Base-by-base conservation (phyloP, 2,888 invertebrate genomes). In the Nomada lathburiana region DNA sequence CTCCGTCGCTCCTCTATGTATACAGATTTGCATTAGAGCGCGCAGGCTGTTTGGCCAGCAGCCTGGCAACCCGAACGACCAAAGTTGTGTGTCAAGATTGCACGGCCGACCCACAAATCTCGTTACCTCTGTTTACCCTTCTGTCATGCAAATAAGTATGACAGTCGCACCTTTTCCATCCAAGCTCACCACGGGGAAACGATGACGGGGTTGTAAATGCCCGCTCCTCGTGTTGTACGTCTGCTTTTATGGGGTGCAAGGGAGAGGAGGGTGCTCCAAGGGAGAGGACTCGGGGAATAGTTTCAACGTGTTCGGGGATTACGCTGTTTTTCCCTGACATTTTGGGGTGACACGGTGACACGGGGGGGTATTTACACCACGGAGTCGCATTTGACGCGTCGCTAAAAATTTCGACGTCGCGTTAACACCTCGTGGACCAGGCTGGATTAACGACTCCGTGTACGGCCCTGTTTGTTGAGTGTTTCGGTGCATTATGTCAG, bases 101-200 rank as follows among this genome's bases (percentile, higher is more conserved):
- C 81, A 80, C 85, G 88, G 86, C 84, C 88, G 79, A 62, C 76
- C 89, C 86, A 82, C 88, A 90, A 92, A 91, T 89, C 90, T 89
- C 86, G 89, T 90, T 91, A 90, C 88, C 90, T 76, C 88, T 91
- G 91, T 92, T 91, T 92, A 89, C 91, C 81, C 88, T 86, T 89
- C 84, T 92, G 91, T 93, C 88, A 93, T 93, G 92, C 91, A 92
- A 93, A 93, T 92, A 86, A 87, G 87, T 80, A 81, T 87, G 88
- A 91, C 90, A 89, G 91, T 91, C 89, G 85, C 80, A 85, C 82
- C 79, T 80, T 86, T 86, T 77, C 68, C 65, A 55, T 23, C 59
- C 55, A 29, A 16, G 29, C 36, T 26, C 59, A 2, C 2, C 53
- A 70, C n/a, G 68, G 29, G 16, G 26, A 52, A 47, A 50, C 23